Conservation (phyloP, 2,888 invertebrate species). For the Odontocolon sp. region DNA sequence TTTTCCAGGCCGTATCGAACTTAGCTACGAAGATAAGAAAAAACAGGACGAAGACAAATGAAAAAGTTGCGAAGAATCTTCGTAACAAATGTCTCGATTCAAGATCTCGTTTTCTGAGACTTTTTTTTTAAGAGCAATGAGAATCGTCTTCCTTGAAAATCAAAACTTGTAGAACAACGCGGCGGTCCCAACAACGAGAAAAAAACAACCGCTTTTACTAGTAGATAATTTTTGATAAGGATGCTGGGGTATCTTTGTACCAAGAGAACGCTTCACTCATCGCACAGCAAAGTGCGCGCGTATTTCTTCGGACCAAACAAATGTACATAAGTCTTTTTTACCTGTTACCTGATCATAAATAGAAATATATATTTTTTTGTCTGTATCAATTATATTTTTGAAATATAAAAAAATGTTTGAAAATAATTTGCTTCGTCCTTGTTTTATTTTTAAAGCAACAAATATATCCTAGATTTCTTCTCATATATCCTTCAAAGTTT, state of each 20-base stretch:
- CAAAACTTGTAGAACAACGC: constrained; percentile 2
- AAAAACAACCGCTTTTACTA: background rate
- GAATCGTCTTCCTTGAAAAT: background rate
- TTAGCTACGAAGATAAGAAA: background rate
- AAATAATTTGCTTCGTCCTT: background rate
- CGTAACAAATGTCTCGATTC: no score
- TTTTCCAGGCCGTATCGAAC: background rate
- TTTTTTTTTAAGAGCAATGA: background rate
- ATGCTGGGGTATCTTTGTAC: constrained; percentile 9
- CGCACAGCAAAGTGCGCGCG: background rate
- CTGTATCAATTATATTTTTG: constrained; percentile 37
- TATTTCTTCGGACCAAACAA: constrained; percentile 19
- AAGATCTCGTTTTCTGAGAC: no score
- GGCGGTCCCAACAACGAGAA: background rate
- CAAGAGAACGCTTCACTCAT: constrained; percentile 4
- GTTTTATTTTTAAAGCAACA: constrained; percentile 18
- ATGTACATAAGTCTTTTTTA: constrained; percentile 56
- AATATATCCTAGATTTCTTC: background rate
- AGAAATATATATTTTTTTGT: constrained; percentile 32
- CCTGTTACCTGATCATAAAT: constrained; percentile 55
- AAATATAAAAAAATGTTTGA: constrained; percentile 37
- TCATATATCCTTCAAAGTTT: background rate
- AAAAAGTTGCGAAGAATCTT: no score
- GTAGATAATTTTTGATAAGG: constrained; percentile 5
- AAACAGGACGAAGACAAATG: no score